Conservation (phyloP, 1,140 invertebrate genomes). For the Orius insidiosus region DNA sequence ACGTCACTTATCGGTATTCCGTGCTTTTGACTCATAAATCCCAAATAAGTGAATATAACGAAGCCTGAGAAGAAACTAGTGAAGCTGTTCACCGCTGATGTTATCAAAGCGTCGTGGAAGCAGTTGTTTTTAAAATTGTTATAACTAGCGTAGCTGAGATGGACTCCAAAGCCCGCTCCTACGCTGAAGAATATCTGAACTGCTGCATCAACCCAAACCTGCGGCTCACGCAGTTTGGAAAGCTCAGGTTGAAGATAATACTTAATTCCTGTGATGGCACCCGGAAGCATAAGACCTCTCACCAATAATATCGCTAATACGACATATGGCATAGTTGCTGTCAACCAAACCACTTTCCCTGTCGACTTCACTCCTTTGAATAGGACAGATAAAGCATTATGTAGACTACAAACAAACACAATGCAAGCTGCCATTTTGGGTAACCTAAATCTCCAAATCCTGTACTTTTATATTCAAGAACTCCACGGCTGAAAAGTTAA, state of each 20-base stretch:
- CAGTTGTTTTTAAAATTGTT: constrained; percentile 78
- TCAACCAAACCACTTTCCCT: constrained; percentile 67
- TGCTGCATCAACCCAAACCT: constrained; percentile 87
- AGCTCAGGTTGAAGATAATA: constrained; percentile 76
- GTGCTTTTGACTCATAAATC: constrained; percentile 73
- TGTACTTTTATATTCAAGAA: constrained; percentile 52
- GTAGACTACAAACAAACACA: constrained; percentile 54
- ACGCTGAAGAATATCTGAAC: constrained; percentile 83
- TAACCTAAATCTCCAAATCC: constrained; percentile 52
- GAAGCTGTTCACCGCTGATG: constrained; percentile 60
- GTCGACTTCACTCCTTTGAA: constrained; percentile 75
- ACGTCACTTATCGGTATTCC: constrained; percentile 67
- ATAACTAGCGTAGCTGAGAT: constrained; percentile 77
- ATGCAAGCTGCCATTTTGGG: constrained; percentile 51
- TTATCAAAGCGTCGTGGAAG: constrained; percentile 52
- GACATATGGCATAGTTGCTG: constrained; percentile 61
- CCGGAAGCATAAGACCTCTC: constrained; percentile 53
- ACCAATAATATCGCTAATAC: constrained; percentile 53
- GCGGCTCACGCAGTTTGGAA: constrained; percentile 43
- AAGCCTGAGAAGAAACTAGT: constrained; percentile 87
- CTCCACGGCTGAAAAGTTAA: constrained; percentile 50
- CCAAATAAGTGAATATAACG: constrained; percentile 85
- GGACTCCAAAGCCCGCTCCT: constrained; percentile 79
- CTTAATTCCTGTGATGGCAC: constrained; percentile 58
- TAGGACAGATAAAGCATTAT: constrained; percentile 59